phyloP scores from a whole-genome alignment of 2,113 vertebrate genomes.

The Cepphus grylle region DNA sequence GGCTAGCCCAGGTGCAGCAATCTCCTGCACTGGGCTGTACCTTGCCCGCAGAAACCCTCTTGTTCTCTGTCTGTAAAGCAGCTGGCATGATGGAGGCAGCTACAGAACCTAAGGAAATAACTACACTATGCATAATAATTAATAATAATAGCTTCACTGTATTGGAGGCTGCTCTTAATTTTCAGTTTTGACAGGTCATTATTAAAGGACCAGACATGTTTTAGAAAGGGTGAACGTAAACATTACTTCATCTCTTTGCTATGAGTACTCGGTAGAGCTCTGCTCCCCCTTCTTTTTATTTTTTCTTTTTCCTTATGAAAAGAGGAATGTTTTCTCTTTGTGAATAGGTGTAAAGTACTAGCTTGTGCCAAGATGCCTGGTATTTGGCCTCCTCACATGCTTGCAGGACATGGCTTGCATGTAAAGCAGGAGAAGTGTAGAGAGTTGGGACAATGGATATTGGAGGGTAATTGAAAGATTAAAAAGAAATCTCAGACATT shows the following conservation, averaged over 20 bases:
- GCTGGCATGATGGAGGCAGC: neutral
- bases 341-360: slow-evolving; percentile 58
- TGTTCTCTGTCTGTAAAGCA: neutral
- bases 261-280: slow-evolving; percentile 12
- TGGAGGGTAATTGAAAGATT: slow-evolving; percentile 26
- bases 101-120: neutral
- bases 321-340: slow-evolving; percentile 55
- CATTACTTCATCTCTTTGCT: slow-evolving; percentile 63
- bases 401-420: slow-evolving; percentile 47
- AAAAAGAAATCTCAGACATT: slow-evolving; percentile 12
- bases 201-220: slow-evolving; percentile 50
- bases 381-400: slow-evolving; percentile 53
- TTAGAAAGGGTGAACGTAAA: slow-evolving; percentile 50
- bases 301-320: slow-evolving; percentile 34
- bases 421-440: slow-evolving; percentile 42
- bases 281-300: neutral
- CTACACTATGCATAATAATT: neutral
- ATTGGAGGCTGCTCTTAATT: neutral
- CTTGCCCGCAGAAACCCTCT: neutral
- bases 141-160: neutral
- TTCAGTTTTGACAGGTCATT: slow-evolving; percentile 7
- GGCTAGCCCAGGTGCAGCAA: neutral
- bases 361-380: slow-evolving; percentile 60
- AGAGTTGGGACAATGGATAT: slow-evolving; percentile 24
- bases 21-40: accelerated